Evolutionary conservation across 2,888 invertebrate genomes (phyloP).

Genomic region (Caenorhabditis japonica): DNA sequence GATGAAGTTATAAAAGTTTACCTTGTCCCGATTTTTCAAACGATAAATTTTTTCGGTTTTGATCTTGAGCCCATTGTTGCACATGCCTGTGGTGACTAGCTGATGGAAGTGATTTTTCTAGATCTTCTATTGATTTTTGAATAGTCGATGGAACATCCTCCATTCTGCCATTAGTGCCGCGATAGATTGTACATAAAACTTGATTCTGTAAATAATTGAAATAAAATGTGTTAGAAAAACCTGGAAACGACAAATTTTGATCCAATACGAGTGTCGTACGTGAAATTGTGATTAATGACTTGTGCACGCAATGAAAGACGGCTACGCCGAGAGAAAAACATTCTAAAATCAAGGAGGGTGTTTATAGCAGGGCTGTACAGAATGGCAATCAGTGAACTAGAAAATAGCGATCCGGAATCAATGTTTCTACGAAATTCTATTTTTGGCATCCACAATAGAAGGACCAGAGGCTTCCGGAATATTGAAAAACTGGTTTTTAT

Average conservation of each 20-base stretch:
- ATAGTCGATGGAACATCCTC: slow-evolving; percentile 40
- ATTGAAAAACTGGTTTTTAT: no score
- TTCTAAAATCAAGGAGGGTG: no score
- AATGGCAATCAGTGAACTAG: no score
- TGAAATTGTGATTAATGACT: slow-evolving; percentile 53
- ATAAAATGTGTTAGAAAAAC: slow-evolving; percentile 4
- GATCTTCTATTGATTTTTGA: slow-evolving; percentile 29
- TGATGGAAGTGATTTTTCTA: background rate
- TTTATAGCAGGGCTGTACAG: no score
- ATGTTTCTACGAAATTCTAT: no score
- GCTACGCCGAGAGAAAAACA: no score
- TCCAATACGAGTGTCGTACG: no score
- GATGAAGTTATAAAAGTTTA: slow-evolving; percentile 1
- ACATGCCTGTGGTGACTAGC: background rate
- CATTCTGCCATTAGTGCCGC: slow-evolving; percentile 44
- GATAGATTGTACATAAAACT: no score
- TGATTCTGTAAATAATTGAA: background rate
- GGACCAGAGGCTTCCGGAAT: no score
- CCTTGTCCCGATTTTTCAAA: slow-evolving; percentile 45
- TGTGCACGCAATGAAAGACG: slow-evolving; percentile 21
- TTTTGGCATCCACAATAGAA: no score
- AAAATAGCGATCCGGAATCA: no score
- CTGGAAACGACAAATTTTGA: slow-evolving; percentile 31
- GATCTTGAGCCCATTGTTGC: slow-evolving; percentile 48
- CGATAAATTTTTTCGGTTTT: slow-evolving; percentile 46